Conservation (phyloP, 2,888 invertebrate species). For the Bugula neritina region DNA sequence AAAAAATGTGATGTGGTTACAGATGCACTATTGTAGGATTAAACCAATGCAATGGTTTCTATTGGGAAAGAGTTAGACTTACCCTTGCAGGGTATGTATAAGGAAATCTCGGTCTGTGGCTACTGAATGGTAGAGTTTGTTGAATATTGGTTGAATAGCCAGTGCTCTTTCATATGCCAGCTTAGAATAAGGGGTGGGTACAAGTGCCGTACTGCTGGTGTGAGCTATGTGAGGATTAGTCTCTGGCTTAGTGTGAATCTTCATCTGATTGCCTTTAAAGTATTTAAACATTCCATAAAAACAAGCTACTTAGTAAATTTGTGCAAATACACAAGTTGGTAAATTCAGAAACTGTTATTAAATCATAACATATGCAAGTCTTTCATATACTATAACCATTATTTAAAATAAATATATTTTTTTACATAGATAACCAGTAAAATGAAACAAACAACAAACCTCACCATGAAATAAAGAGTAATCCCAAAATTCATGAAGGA, state of each 20-base stretch:
- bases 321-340: no score
- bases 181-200: not conserved
- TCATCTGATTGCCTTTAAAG: constrained; percentile 20
- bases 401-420: no score
- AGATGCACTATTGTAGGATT: no score
- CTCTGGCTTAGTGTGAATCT: constrained; percentile 14
- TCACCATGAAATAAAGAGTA: constrained; percentile 7
- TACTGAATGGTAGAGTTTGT: not conserved
- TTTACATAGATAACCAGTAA: no score
- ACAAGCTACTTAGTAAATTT: no score
- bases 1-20: no score
- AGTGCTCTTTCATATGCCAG: constrained; percentile 1
- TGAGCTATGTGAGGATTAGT: not conserved
- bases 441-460: no score
- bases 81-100: not conserved
- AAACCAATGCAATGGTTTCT: no score
- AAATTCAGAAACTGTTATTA: no score
- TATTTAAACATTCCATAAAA: not conserved
- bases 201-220: constrained; percentile 10
- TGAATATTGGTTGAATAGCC: constrained; percentile 10
- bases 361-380: no score
- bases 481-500: constrained; percentile 16
- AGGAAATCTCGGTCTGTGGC: constrained; percentile 24
- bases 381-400: no score
- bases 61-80: not conserved